A percentile compares a stretch with the other conserved stretches of the same genome.
phyloP scores from a whole-genome alignment of 2,888 invertebrate genomes.

The Alloscopus bannaensis region DNA sequence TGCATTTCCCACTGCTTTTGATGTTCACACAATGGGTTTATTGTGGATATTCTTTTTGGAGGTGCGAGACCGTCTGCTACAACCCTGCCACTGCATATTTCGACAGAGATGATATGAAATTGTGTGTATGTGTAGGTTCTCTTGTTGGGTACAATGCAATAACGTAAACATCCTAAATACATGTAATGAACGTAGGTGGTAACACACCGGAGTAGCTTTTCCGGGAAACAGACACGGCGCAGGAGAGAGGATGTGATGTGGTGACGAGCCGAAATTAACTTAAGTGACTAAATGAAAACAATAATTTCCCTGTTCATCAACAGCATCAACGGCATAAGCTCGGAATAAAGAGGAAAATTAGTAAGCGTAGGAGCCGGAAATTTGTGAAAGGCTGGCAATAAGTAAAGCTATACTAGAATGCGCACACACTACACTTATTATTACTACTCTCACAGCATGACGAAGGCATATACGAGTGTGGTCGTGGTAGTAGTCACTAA shows the following conservation, averaged over 20 bases:
- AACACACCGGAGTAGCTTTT: neutral
- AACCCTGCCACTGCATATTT: neutral
- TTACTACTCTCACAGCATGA: no score
- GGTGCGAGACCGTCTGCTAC: no score
- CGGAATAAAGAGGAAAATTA: slow-evolving; percentile 1
- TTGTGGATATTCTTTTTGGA: no score
- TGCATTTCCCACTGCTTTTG: no score
- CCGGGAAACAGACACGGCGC: neutral
- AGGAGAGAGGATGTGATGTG: neutral
- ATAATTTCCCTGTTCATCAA: neutral
- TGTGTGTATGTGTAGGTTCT: neutral
- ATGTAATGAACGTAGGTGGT: neutral
- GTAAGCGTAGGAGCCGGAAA: no score
- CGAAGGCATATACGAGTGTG: no score
- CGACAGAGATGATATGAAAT: neutral
- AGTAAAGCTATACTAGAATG: no score
- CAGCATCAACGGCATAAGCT: slow-evolving; percentile 10
- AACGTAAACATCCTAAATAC: neutral
- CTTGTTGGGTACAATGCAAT: neutral
- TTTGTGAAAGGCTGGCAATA: no score
- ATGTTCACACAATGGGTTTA: no score
- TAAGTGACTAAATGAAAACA: slow-evolving; percentile 22
- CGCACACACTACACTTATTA: no score
- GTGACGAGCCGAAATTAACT: slow-evolving; percentile 11
- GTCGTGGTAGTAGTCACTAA: no score